These are phyloP conservation scores for Zaprionus obscuricornis DNA, from an alignment of 2,888 invertebrate species.

Conservation along the genomic window DNA sequence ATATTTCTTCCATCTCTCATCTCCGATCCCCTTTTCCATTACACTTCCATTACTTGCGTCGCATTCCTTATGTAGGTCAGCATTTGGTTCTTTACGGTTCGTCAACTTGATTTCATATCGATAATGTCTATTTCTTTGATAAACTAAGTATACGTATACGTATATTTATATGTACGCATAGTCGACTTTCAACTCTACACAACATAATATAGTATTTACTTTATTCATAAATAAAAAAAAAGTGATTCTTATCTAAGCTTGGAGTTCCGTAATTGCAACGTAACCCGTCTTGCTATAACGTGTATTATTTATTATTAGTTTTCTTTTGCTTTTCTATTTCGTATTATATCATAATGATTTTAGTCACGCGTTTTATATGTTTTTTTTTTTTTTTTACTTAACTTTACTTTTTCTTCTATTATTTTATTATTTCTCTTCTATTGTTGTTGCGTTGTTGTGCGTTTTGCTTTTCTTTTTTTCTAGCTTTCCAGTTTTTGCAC, in stretches of 20 bases:
- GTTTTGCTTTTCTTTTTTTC: background rate
- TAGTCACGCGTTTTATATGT: conserved; percentile 59
- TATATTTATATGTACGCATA: background rate
- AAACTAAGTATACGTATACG: too few species aligned
- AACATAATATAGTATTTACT: background rate
- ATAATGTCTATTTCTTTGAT: conserved; percentile 51
- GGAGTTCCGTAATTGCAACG: conserved; percentile 13
- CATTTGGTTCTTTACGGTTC: conserved; percentile 45
- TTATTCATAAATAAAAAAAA: background rate
- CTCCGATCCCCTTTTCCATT: too few species aligned
- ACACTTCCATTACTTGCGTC: too few species aligned
- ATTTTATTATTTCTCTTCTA: conserved; percentile 3
- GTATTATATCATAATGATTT: conserved; percentile 61
- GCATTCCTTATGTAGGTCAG: conserved; percentile 54
- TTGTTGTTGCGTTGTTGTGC: conserved; percentile 5
- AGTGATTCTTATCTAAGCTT: conserved; percentile 18
- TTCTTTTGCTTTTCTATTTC: conserved; percentile 20
- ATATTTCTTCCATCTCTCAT: too few species aligned
- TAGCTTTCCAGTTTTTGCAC: too few species aligned
- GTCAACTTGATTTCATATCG: conserved; percentile 24
- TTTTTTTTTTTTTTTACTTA: conserved; percentile 33
- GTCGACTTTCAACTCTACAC: conserved; percentile 1
- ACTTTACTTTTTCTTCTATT: conserved; percentile 6
- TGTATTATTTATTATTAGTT: background rate
- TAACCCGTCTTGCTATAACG: conserved; percentile 18